Evolutionary conservation across 2,888 invertebrate genomes (phyloP).

Genomic region (Conistra vaccinii): DNA sequence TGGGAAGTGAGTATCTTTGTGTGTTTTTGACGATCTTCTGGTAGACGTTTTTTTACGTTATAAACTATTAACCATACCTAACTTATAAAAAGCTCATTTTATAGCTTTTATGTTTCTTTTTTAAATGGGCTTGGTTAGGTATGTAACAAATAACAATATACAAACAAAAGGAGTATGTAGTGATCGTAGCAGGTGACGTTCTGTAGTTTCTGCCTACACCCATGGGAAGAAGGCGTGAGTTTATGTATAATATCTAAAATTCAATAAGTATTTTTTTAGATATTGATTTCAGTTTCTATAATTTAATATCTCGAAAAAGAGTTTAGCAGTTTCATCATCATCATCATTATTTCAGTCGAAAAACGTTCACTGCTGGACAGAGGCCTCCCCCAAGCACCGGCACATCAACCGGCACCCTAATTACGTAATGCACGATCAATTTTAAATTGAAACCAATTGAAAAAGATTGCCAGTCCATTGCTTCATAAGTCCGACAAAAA

Average conservation of each 20-base stretch:
- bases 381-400: too few species aligned
- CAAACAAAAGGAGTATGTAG: background rate
- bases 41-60: background rate
- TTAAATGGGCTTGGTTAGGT: background rate
- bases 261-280: background rate
- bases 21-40: background rate
- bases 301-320: background rate
- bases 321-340: background rate
- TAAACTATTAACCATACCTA: background rate
- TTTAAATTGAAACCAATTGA: too few species aligned
- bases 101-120: background rate
- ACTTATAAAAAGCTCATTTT: background rate
- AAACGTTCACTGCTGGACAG: too few species aligned
- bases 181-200: background rate
- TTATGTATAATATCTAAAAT: background rate
- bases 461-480: too few species aligned
- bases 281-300: background rate
- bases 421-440: too few species aligned
- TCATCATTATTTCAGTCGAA: too few species aligned
- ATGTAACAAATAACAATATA: background rate
- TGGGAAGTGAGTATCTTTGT: background rate
- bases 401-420: too few species aligned
- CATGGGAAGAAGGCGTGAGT: background rate
- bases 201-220: background rate
- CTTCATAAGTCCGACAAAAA: too few species aligned